Evolutionary conservation across 2,113 vertebrate genomes (phyloP).

Genomic region (Dolichotis patagonum): DNA sequence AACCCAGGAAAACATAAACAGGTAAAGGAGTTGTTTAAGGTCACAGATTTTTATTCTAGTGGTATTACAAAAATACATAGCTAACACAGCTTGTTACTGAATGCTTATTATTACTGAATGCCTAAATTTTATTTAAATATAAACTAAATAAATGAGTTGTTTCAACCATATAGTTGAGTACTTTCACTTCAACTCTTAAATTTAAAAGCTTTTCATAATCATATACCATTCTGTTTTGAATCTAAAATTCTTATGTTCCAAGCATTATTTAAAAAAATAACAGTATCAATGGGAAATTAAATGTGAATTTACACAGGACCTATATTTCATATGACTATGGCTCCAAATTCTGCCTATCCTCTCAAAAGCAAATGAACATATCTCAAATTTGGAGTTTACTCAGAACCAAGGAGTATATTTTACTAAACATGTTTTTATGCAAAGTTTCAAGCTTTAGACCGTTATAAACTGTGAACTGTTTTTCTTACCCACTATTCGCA

Average conservation of each 20-base stretch:
- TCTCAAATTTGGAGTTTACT: not conserved
- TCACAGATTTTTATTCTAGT: not conserved
- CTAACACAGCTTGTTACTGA: not conserved
- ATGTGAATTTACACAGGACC: not conserved
- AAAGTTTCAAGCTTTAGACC: not conserved
- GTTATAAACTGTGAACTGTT: not conserved
- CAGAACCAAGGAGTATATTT: not conserved
- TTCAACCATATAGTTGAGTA: not conserved
- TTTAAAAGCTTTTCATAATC: not conserved
- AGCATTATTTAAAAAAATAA: not conserved
- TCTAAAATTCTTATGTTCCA: not conserved
- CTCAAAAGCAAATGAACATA: constrained; percentile 23
- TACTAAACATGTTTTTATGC: not conserved
- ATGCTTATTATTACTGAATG: not conserved
- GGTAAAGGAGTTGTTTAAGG: not conserved
- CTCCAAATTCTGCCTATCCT: constrained; percentile 34
- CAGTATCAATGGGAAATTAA: not conserved
- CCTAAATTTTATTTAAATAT: not conserved
- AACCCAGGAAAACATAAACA: constrained; percentile 8
- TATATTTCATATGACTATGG: not conserved
- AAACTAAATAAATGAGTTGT: not conserved
- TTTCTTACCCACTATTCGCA: constrained; percentile 23
- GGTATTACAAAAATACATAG: not conserved
- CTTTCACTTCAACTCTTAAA: constrained; percentile 5
- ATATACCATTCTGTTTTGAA: not conserved